phyloP scores from a whole-genome alignment of 2,888 invertebrate genomes.

The Drosophila neotestacea region DNA sequence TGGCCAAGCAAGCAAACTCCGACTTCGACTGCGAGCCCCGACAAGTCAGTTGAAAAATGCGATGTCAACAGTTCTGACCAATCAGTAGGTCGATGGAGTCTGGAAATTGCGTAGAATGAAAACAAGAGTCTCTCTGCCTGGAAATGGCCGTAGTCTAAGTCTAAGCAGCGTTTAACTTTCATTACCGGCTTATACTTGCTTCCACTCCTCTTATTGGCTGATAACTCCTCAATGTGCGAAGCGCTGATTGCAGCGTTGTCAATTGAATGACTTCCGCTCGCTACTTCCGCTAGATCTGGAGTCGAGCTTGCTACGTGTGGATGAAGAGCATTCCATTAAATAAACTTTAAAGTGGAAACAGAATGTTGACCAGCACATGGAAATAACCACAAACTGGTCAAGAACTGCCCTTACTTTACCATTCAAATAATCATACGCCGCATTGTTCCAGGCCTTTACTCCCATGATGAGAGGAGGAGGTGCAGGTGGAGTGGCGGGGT shows the following conservation, averaged over 20 bases:
- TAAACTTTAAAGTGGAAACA: conserved; percentile 39
- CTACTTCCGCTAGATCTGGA: conserved; percentile 33
- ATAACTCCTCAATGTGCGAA: conserved; percentile 9
- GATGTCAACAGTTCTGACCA: conserved; percentile 75
- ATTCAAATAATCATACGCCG: conserved; percentile 76
- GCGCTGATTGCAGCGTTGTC: conserved; percentile 60
- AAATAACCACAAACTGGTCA: conserved; percentile 51
- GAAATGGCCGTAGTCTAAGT: conserved; percentile 4
- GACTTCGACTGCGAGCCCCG: conserved; percentile 9
- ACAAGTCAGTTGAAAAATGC: conserved; percentile 40
- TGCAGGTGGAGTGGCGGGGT: conserved; percentile 7
- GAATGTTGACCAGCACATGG: conserved; percentile 23
- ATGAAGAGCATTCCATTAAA: conserved; percentile 22
- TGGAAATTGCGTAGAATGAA: neutral
- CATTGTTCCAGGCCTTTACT: conserved; percentile 57
- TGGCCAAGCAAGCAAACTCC: conserved; percentile 8
- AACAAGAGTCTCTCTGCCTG: neutral
- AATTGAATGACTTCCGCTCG: conserved; percentile 63
- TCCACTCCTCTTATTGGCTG: conserved; percentile 1
- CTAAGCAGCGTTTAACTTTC: conserved; percentile 29
- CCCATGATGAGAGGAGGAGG: neutral
- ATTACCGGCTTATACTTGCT: conserved; percentile 22
- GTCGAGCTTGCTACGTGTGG: conserved; percentile 22
- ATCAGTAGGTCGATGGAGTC: conserved; percentile 41
- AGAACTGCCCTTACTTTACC: conserved; percentile 53